These are phyloP conservation scores for Agonopterix alstromeriana DNA, from an alignment of 2,888 invertebrate genomes.

Conservation along the genomic window DNA sequence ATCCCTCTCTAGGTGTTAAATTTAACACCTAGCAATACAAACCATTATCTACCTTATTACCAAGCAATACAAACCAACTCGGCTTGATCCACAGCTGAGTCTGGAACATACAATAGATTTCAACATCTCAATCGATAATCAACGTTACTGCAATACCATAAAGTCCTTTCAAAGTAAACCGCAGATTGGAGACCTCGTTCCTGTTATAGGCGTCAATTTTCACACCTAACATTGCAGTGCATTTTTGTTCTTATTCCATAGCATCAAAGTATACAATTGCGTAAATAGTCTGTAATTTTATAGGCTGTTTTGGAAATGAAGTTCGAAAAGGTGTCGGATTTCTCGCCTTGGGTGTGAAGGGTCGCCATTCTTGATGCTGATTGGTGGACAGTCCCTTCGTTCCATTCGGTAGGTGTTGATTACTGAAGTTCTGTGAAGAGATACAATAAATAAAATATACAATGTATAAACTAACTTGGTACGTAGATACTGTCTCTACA, in stretches of 20 bases:
- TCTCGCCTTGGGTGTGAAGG: slow-evolving; percentile 74
- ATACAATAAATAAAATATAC: background rate
- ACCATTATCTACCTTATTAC: slow-evolving; percentile 13
- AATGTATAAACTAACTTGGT: background rate
- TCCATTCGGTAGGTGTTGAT: slow-evolving; percentile 43
- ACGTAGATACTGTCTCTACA: background rate
- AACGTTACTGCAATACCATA: slow-evolving; percentile 19
- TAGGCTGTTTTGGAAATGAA: slow-evolving; percentile 28
- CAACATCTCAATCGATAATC: slow-evolving; percentile 18
- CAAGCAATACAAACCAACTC: slow-evolving; percentile 10
- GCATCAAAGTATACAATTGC: slow-evolving; percentile 9
- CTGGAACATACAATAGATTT: slow-evolving; percentile 21
- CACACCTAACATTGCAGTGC: slow-evolving; percentile 45
- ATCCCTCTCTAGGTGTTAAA: slow-evolving; percentile 60
- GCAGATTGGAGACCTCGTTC: slow-evolving; percentile 19
- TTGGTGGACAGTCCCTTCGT: slow-evolving; percentile 39
- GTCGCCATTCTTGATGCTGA: slow-evolving; percentile 43
- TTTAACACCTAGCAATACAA: slow-evolving; percentile 15
- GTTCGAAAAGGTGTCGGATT: slow-evolving; percentile 59
- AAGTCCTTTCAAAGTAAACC: slow-evolving; percentile 19
- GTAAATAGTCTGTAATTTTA: slow-evolving; percentile 9
- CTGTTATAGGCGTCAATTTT: slow-evolving; percentile 67
- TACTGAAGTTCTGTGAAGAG: slow-evolving; percentile 13
- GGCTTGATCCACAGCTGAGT: slow-evolving; percentile 7
- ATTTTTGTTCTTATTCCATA: slow-evolving; percentile 18